Base-by-base conservation (phyloP, 1,140 invertebrate species). In the Atopsyche davidsoni region DNA sequence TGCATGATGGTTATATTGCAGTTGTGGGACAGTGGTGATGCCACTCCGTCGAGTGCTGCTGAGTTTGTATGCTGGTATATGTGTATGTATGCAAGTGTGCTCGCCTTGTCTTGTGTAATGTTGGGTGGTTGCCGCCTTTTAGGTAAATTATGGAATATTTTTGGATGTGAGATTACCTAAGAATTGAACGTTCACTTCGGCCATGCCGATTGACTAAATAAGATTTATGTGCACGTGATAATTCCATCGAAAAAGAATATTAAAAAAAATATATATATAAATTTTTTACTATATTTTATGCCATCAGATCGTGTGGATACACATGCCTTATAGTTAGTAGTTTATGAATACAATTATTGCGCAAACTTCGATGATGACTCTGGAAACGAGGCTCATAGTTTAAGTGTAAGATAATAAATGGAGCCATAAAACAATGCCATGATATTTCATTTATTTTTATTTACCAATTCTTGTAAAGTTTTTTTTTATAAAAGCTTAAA, bases 391-490 rank as follows among this genome's bases (percentile, higher is more conserved):
- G 55, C 55, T 57, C 55, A 10, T 57, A 53, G 45, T 45, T 50
- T 53, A 57, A 57, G 55, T 57, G 55, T 57, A 53, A 57, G 41
- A 52, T 57, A 56, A 23, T 52, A 22, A 36, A 48, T 48, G 35
- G 55, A 57, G 55, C 55, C 55, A 57, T 57, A 54, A 48, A 53
- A 49, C 25, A 50, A 57, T 46, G 55, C 55, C 55, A 57, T 57
- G 46, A 57, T 44, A 48, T 52, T 55, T 57, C 54, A 52, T 57
- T 46, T 57, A 57, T 52, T 57, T 42, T 57, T 52, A 48, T 54
- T 54, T 54, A 54, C 52, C 18, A 21, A 54, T 48, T 55, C 46
- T 57, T 57, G 55, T 57, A 52, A 55, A 57, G 40, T 53, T 57
- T 50, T 55, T 52, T 57, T 57, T 53, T 57, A 53, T 57, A 52